Evolutionary conservation across 2,888 invertebrate species (phyloP), one percentile per base, ranked within the genome.

Genomic region (Lomographa bimaculata): DNA sequence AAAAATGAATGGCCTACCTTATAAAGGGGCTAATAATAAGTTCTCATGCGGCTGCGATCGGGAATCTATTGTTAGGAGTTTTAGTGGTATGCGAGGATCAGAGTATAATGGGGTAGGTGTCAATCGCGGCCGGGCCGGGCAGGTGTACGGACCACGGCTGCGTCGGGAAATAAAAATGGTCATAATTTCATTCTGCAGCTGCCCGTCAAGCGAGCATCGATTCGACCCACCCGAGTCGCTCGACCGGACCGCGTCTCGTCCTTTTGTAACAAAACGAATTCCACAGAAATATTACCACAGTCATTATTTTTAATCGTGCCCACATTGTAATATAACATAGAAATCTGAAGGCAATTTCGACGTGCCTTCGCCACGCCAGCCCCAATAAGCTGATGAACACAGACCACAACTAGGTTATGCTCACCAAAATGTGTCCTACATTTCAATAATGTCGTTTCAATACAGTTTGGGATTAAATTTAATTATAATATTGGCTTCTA

Each of bases 111-210:
- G 85, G 85, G 78, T 79, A 85, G 85, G 87, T 87, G 87, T 89
- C 86, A 84, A 82, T 83, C 84, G 81, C 60, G 76, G 76, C 64
- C 68, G 69, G 67, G 58, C 50, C 62, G 69, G 81, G 86, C 86
- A 86, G 87, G 87, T 86, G 87, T 71, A 78, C 54, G 52, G 57
- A n/a, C 50, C 54, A 53, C 59, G 60, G 50, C 43, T 64, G 60
- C 46, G 59, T 36, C 62, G 72, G 69, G 72, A 77, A 75, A 86
- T 81, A 84, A 81, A 85, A 86, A 81, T 83, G 80, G 67, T 79
- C 82, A 86, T 89, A 87, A 86, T 87, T 86, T 79, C 67, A 77
- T 72, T 79, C 75, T 74, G 86, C 89, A 89, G 87, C 89, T 89
- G 87, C 87, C 84, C 69, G 83, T 79, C 83, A 76, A 79, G 60